A percentile compares a stretch with the other conserved stretches of the same genome.
phyloP scores from a whole-genome alignment of 2,888 invertebrate genomes.

The Malthinus seriepunctatus region DNA sequence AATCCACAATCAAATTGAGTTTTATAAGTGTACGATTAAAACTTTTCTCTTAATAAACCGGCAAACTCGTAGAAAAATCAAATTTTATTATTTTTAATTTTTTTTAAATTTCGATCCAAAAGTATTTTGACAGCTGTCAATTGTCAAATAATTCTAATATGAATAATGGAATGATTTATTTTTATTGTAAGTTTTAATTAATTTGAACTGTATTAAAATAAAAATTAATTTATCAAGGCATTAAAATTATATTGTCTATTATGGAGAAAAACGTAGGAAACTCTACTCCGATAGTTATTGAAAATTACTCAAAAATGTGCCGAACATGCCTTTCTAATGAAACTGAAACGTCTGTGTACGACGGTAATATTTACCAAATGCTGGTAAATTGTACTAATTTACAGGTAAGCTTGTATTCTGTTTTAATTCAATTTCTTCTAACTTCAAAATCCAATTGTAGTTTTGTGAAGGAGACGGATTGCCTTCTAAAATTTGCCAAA shows the following conservation, averaged over 20 bases:
- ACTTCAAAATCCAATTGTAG: slow-evolving; percentile 12
- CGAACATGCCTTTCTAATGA: slow-evolving; percentile 42
- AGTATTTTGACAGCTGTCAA: background rate
- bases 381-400: slow-evolving; percentile 39
- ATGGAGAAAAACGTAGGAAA: slow-evolving; percentile 1
- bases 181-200: too few species aligned
- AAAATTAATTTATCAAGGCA: too few species aligned
- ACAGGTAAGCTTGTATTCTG: slow-evolving; percentile 32
- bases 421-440: background rate
- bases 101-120: slow-evolving; percentile 9
- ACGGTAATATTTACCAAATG: slow-evolving; percentile 43
- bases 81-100: too few species aligned
- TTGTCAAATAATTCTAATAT: too few species aligned
- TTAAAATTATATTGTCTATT: too few species aligned
- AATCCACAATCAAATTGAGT: too few species aligned
- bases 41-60: too few species aligned
- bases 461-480: slow-evolving; percentile 29
- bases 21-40: too few species aligned
- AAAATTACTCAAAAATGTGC: slow-evolving; percentile 30
- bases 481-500: slow-evolving; percentile 32
- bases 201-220: too few species aligned
- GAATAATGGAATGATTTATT: too few species aligned
- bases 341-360: slow-evolving; percentile 41
- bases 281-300: slow-evolving; percentile 3
- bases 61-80: too few species aligned